phyloP scores from a whole-genome alignment of 2,797 vertebrate species.

The Microctenopoma steveboyesi region DNA sequence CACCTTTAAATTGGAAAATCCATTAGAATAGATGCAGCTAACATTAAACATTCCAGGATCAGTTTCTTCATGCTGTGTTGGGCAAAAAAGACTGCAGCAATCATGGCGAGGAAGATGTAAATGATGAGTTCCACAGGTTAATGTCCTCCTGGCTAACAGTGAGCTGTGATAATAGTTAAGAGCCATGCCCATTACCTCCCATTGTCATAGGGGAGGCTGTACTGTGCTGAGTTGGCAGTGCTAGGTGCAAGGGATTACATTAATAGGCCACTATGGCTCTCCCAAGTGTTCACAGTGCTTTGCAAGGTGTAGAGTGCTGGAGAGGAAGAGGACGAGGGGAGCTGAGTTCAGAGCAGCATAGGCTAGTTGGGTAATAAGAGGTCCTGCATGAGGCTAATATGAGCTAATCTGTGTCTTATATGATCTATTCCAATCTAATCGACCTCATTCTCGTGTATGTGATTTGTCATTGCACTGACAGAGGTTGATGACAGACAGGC shows the following conservation, averaged over 20 bases:
- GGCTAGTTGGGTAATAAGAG: constrained; percentile 61
- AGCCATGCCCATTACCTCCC: constrained; percentile 69
- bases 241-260: constrained; percentile 72
- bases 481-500: constrained; percentile 60
- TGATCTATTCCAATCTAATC: constrained; percentile 76
- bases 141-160: constrained; percentile 64
- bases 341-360: constrained; percentile 21
- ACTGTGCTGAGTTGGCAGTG: constrained; percentile 74
- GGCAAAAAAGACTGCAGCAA: constrained; percentile 9
- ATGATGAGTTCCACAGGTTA: constrained; percentile 72
- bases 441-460: constrained; percentile 41
- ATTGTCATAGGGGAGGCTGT: constrained; percentile 62
- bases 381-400: constrained; percentile 68
- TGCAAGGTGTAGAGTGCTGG: constrained; percentile 43
- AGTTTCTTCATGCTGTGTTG: constrained; percentile 38
- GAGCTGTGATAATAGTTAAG: constrained; percentile 67
- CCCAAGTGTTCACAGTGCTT: constrained; percentile 56
- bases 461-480: constrained; percentile 71
- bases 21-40: constrained; percentile 23
- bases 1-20: constrained; percentile 31
- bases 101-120: constrained; percentile 58
- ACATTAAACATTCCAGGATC: constrained; percentile 43
- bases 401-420: constrained; percentile 69
- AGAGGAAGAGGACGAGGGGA: constrained; percentile 1
- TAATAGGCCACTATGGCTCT: constrained; percentile 65